These are phyloP conservation scores for Neostethus bicornis DNA, from an alignment of 2,797 vertebrate genomes.

Conservation along the genomic window DNA sequence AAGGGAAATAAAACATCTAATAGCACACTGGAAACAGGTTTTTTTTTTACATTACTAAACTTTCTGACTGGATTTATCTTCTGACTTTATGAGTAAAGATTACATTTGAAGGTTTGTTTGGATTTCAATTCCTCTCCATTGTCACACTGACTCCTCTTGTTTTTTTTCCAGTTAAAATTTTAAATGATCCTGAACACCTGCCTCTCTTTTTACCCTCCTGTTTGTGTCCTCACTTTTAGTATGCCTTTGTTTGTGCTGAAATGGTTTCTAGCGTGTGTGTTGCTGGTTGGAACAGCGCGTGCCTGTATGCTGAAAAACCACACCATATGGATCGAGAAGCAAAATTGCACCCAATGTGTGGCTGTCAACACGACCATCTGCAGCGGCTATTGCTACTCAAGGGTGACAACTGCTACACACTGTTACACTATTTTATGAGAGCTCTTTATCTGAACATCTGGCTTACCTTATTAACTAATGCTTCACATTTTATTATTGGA, in stretches of 20 bases:
- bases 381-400: slow-evolving; percentile 89
- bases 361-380: slow-evolving; percentile 93
- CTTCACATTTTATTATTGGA: neutral
- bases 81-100: slow-evolving; percentile 6
- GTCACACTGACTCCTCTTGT: neutral
- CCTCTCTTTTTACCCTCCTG: neutral
- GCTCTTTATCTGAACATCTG: neutral
- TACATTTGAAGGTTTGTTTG: slow-evolving; percentile 5
- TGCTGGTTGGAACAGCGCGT: slow-evolving; percentile 64
- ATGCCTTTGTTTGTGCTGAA: slow-evolving; percentile 76
- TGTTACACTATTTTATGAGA: slow-evolving; percentile 4
- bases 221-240: slow-evolving; percentile 22
- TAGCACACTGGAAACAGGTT: neutral
- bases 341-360: slow-evolving; percentile 86
- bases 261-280: slow-evolving; percentile 73
- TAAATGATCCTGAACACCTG: neutral
- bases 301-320: slow-evolving; percentile 84
- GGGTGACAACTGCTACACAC: slow-evolving; percentile 73
- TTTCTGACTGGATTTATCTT: neutral
- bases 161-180: neutral
- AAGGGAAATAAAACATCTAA: neutral
- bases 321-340: slow-evolving; percentile 84
- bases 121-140: neutral
- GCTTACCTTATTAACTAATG: neutral
- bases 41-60: neutral